A percentile compares a stretch with the other conserved stretches of the same genome.
Conservation (phyloP, 2,888 invertebrate genomes). For the Phragmatobia fuliginosa region DNA sequence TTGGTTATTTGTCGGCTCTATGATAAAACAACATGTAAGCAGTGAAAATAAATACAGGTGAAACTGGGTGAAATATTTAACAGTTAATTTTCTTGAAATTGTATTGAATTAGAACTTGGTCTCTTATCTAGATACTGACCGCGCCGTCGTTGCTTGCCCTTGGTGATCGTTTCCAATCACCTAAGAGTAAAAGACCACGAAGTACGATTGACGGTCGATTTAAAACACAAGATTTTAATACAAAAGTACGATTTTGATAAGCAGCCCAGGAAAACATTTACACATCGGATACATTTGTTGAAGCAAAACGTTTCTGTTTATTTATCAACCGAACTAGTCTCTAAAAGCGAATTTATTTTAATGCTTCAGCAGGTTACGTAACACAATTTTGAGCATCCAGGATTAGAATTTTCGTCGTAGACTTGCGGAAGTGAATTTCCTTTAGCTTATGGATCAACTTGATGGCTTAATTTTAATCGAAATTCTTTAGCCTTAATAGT, state of each 20-base stretch:
- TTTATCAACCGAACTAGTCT: conserved; percentile 47
- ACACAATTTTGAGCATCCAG: conserved; percentile 40
- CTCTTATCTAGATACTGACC: too few relatives aligned
- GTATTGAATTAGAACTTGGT: background rate
- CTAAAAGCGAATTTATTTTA: conserved; percentile 50
- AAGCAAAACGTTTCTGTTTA: conserved; percentile 45
- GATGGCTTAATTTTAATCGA: background rate
- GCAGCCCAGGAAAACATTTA: conserved; percentile 51
- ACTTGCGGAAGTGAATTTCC: conserved; percentile 63
- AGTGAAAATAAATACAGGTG: too few relatives aligned
- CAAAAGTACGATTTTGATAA: background rate
- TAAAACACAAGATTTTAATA: background rate
- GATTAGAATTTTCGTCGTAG: conserved; percentile 54
- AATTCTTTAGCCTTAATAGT: background rate
- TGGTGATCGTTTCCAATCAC: too few relatives aligned
- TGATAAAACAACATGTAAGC: too few relatives aligned
- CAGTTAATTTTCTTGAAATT: background rate
- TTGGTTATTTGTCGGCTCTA: too few relatives aligned
- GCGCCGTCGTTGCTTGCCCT: too few relatives aligned
- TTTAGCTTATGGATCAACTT: conserved; percentile 42
- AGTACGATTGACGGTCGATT: background rate
- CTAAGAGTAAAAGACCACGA: too few relatives aligned
- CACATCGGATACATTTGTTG: conserved; percentile 55
- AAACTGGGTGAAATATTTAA: too few relatives aligned
- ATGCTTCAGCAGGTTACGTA: conserved; percentile 43